These are phyloP conservation scores for Physeter macrocephalus DNA, from an alignment of 2,113 vertebrate genomes.

Conservation along the genomic window DNA sequence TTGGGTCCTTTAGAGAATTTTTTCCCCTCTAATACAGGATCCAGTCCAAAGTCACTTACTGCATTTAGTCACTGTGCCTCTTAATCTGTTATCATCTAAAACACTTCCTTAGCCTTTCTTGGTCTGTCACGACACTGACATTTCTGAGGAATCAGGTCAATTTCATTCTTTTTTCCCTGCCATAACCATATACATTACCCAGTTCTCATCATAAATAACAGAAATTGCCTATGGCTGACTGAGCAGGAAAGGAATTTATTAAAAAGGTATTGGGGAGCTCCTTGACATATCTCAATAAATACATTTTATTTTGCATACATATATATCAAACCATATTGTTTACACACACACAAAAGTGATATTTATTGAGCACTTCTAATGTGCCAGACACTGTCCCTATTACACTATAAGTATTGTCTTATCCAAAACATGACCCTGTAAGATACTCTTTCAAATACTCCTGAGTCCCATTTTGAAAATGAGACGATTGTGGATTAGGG, in stretches of 20 bases:
- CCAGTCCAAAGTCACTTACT: neutral
- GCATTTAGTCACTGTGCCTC: neutral
- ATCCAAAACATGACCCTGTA: neutral
- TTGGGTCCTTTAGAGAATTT: neutral
- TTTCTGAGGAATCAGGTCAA: conserved; percentile 18
- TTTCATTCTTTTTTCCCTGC: neutral
- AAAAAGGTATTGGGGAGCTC: neutral
- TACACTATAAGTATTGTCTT: neutral
- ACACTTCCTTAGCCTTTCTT: neutral
- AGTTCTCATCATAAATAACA: neutral
- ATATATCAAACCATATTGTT: neutral
- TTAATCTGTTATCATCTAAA: neutral
- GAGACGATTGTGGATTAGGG: neutral
- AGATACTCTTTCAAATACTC: neutral
- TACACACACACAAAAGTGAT: neutral
- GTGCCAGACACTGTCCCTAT: neutral
- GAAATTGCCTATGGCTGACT: neutral
- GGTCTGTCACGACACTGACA: neutral
- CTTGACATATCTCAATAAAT: neutral
- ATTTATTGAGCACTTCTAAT: neutral
- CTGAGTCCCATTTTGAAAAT: conserved; percentile 12
- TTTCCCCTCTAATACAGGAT: neutral
- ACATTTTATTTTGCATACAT: neutral
- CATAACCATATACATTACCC: neutral
- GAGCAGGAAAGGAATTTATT: neutral